Evolutionary conservation across 2,888 invertebrate genomes (phyloP).

Genomic region (Sphaerophoria rueppellii): DNA sequence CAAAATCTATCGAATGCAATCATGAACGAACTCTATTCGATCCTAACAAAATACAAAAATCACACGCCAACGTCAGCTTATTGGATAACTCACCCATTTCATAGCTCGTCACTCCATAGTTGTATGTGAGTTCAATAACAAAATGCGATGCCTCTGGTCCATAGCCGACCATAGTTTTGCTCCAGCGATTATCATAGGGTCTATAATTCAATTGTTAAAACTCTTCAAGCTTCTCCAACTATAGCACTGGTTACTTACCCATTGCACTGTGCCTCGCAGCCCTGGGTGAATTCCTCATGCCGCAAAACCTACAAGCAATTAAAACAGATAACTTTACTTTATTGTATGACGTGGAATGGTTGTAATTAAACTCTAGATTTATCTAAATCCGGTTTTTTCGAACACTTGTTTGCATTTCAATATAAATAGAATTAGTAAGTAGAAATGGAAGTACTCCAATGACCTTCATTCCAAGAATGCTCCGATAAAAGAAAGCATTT

Average conservation of each 20-base stretch:
- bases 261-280: conserved; percentile 98
- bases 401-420: neutral
- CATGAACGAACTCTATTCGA: no score
- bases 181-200: conserved; percentile 99
- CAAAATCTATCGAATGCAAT: no score
- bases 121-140: conserved; percentile 98
- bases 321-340: neutral
- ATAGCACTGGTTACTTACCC: conserved; percentile 87
- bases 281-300: conserved; percentile 98
- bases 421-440: neutral
- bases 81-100: conserved; percentile 85
- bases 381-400: conserved; percentile 19
- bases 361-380: conserved; percentile 39
- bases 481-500: conserved; percentile 93
- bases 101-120: conserved; percentile 95
- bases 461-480: conserved; percentile 97
- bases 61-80: neutral
- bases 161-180: conserved; percentile 99
- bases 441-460: neutral
- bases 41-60: no score
- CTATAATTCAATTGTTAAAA: conserved; percentile 82
- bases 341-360: conserved; percentile 10
- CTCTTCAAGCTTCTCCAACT: neutral
- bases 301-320: conserved; percentile 87
- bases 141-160: conserved; percentile 97